Evolutionary conservation across 1,140 invertebrate species (phyloP).

Genomic region (Akabosia matsudoensis): DNA sequence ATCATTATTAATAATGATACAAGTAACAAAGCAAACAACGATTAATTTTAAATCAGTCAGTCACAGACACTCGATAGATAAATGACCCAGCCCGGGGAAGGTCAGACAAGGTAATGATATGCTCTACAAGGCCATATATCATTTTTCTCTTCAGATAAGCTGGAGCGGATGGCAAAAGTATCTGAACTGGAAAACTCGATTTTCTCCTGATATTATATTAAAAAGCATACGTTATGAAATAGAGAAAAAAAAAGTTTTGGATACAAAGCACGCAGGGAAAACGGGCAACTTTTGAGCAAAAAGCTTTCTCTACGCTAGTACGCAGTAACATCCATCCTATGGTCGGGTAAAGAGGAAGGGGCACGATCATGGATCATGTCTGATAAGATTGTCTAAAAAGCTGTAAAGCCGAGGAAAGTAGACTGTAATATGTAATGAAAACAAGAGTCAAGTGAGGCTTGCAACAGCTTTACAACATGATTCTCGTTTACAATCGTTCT

Average conservation of each 20-base stretch:
- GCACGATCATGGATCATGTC: conserved; percentile 24
- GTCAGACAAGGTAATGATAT: conserved; percentile 47
- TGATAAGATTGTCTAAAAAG: not conserved
- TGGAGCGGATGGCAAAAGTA: conserved; percentile 4
- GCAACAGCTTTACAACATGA: not conserved
- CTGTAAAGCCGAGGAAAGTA: not conserved
- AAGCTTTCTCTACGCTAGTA: not conserved
- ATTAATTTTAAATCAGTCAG: conserved; percentile 45
- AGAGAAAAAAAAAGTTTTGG: not conserved
- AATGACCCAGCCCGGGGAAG: conserved; percentile 39
- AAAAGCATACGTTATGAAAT: not conserved
- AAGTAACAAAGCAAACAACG: not conserved
- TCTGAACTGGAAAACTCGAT: conserved; percentile 20
- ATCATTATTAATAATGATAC: not conserved
- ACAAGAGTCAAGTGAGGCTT: conserved; percentile 20
- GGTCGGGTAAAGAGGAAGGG: not conserved
- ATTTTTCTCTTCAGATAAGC: conserved; percentile 26
- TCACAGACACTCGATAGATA: conserved; percentile 45
- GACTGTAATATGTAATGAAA: not conserved
- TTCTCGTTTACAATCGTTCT: not conserved
- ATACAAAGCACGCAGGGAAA: too few relatives aligned
- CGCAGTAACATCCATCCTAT: not conserved
- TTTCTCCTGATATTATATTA: too few relatives aligned
- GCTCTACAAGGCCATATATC: conserved; percentile 46
- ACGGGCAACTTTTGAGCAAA: too few relatives aligned